Percentiles rank a stretch among this genome's conserved stretches.
Evolutionary conservation across 1,140 invertebrate genomes (phyloP).

Genomic region (Anthonomus grandis): DNA sequence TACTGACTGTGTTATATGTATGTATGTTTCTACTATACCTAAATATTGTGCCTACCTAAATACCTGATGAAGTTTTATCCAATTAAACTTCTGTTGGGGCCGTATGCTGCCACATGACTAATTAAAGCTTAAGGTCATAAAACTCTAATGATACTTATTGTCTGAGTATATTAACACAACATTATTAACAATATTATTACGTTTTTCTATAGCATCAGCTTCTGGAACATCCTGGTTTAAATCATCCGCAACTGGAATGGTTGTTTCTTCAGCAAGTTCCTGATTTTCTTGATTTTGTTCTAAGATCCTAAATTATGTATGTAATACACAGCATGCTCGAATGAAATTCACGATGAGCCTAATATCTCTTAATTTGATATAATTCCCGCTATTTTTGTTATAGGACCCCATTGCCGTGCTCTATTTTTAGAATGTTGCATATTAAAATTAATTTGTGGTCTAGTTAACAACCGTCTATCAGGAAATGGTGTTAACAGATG

Average conservation of each 20-base stretch:
- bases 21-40: too few species aligned
- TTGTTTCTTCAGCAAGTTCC: not conserved
- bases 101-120: too few species aligned
- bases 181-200: constrained; percentile 6
- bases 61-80: too few species aligned
- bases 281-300: not conserved
- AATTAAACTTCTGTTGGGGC: too few species aligned
- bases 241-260: not conserved
- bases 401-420: constrained; percentile 29
- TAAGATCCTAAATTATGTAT: constrained; percentile 25
- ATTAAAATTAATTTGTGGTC: constrained; percentile 30
- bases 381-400: constrained; percentile 28
- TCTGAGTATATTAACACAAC: constrained; percentile 8
- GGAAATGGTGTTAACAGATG: constrained; percentile 8
- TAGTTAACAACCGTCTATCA: constrained; percentile 30
- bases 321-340: constrained; percentile 26
- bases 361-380: constrained; percentile 27
- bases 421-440: constrained; percentile 21
- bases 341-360: constrained; percentile 23
- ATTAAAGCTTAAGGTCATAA: too few species aligned
- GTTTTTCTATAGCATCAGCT: not conserved
- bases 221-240: constrained; percentile 1
- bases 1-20: too few species aligned
- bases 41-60: too few species aligned
- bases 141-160: constrained; percentile 2